Conservation (phyloP, 2,113 vertebrate genomes). For the Salvelinus namaycush region DNA sequence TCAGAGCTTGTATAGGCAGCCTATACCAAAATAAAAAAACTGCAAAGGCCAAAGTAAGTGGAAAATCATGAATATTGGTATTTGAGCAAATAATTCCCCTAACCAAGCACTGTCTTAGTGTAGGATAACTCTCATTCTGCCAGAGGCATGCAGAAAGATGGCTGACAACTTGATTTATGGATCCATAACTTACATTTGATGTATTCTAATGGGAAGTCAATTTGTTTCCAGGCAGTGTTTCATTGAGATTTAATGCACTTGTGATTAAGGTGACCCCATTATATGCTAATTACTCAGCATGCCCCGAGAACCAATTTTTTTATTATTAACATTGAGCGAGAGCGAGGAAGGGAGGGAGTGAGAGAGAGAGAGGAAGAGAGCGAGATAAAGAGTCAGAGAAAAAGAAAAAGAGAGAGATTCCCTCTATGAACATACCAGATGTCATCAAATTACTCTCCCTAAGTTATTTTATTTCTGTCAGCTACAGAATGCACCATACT, state of each 20-base stretch:
- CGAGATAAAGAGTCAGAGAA: constrained; percentile 8
- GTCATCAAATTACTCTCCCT: too few relatives aligned
- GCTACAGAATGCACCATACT: background rate
- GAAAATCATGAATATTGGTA: too few relatives aligned
- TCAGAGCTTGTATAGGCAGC: too few relatives aligned
- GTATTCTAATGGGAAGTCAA: constrained; percentile 32
- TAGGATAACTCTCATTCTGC: too few relatives aligned
- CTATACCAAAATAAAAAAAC: too few relatives aligned
- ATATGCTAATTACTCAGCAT: constrained; percentile 32
- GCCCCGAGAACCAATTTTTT: constrained; percentile 9
- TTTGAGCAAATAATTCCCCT: too few relatives aligned
- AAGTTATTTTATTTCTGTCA: background rate
- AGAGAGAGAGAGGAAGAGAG: background rate
- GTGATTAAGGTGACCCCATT: constrained; percentile 39
- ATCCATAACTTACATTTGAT: constrained; percentile 37
- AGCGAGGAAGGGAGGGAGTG: background rate
- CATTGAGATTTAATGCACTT: constrained; percentile 30
- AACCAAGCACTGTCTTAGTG: too few relatives aligned
- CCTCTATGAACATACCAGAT: too few relatives aligned
- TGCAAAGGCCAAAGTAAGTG: too few relatives aligned
- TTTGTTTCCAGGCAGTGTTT: constrained; percentile 36
- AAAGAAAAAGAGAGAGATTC: too few relatives aligned
- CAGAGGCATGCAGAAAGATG: too few relatives aligned
- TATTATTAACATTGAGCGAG: background rate
- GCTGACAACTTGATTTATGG: constrained; percentile 20